Evolutionary conservation across 2,888 invertebrate genomes (phyloP).

Genomic region (Torymus auratus): DNA sequence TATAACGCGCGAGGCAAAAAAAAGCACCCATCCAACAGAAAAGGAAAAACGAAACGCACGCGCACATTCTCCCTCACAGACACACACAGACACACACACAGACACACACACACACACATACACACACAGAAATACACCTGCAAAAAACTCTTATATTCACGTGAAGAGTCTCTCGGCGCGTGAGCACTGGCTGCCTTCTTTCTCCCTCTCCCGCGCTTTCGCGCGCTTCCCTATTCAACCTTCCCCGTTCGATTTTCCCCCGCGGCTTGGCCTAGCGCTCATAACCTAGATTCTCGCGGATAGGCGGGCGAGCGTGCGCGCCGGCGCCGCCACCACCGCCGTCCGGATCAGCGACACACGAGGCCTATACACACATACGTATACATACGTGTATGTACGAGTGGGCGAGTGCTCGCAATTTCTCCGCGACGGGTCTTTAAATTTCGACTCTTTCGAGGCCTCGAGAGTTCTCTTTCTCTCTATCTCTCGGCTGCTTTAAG

Average conservation of each 20-base stretch:
- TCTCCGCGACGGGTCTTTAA: constrained; percentile 30
- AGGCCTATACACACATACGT: not conserved
- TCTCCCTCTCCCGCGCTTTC: constrained; percentile 25
- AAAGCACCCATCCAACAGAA: not conserved
- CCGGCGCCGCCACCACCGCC: constrained; percentile 8
- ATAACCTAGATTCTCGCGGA: constrained; percentile 70
- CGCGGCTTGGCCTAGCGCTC: constrained; percentile 71
- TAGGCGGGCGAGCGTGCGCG: constrained; percentile 16
- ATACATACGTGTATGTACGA: not conserved
- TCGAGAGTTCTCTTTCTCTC: constrained; percentile 18
- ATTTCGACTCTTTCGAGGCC: constrained; percentile 41
- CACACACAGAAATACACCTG: not conserved
- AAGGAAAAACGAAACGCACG: not conserved
- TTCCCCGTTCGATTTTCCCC: constrained; percentile 71
- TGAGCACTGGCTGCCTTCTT: not conserved
- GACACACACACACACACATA: not conserved
- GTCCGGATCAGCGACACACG: no score
- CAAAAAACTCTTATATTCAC: constrained; percentile 28
- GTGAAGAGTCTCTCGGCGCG: constrained; percentile 5
- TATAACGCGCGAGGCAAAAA: not conserved
- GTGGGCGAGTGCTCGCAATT: not conserved
- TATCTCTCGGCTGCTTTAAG: not conserved
- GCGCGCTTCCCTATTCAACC: constrained; percentile 61
- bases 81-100: not conserved
- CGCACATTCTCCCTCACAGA: not conserved